Evolutionary conservation across 2,888 invertebrate genomes (phyloP).

Genomic region (Parnassius glacialis): DNA sequence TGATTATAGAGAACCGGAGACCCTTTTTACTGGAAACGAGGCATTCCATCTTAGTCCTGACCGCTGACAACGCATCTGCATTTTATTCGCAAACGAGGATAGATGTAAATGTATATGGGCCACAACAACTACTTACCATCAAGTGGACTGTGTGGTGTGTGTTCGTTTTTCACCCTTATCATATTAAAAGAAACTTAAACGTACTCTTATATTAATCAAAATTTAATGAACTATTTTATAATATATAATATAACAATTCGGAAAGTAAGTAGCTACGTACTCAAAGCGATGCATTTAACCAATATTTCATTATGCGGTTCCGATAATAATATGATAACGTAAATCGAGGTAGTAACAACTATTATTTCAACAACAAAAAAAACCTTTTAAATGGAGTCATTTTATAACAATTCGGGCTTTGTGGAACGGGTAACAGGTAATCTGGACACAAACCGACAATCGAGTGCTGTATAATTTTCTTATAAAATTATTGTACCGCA

Average conservation of each 20-base stretch:
- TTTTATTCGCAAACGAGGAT: too few relatives aligned
- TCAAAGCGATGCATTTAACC: constrained; percentile 51
- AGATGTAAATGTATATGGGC: too few relatives aligned
- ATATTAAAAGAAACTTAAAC: too few relatives aligned
- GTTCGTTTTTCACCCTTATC: too few relatives aligned
- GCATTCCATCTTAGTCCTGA: too few relatives aligned
- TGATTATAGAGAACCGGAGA: too few relatives aligned
- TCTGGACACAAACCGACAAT: constrained; percentile 72
- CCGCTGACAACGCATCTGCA: too few relatives aligned
- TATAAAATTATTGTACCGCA: constrained; percentile 73
- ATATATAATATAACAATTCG: background rate
- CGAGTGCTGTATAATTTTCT: constrained; percentile 70
- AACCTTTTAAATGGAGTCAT: constrained; percentile 68
- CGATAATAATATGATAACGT: constrained; percentile 63
- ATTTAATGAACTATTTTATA: too few relatives aligned
- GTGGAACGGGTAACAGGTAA: constrained; percentile 75
- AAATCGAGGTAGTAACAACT: constrained; percentile 64
- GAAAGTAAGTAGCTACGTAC: constrained; percentile 13
- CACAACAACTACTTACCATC: too few relatives aligned
- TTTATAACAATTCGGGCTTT: constrained; percentile 64
- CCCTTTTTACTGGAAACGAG: too few relatives aligned
- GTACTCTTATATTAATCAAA: too few relatives aligned
- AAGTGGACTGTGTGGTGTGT: too few relatives aligned
- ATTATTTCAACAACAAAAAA: constrained; percentile 65
- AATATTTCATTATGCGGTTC: constrained; percentile 61